These are phyloP conservation scores for human DNA, from an alignment of 2,113 vertebrate species.

Conservation along the genomic window DNA sequence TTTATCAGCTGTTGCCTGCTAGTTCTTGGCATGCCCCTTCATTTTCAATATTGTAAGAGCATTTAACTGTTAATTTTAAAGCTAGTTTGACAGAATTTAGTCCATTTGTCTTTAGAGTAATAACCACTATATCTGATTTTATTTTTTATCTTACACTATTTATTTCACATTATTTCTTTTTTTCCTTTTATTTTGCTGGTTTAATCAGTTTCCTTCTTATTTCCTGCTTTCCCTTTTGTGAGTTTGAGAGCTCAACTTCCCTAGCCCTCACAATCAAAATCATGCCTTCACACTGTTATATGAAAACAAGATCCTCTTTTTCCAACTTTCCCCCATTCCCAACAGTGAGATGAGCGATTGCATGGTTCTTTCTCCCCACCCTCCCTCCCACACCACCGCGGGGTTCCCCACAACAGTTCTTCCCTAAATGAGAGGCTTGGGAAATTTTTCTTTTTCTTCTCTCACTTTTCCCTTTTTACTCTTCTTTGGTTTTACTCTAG, in stretches of 20 bases:
- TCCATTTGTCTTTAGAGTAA: background rate
- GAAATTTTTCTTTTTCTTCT: background rate
- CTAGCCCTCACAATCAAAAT: background rate
- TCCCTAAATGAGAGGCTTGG: background rate
- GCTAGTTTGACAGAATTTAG: background rate
- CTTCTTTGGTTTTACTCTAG: background rate
- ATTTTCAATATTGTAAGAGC: background rate
- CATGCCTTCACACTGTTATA: background rate
- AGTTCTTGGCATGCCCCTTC: background rate
- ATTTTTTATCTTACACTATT: background rate
- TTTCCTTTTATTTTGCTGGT: background rate
- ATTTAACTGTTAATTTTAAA: background rate
- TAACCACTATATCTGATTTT: background rate
- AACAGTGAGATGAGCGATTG: too few relatives aligned
- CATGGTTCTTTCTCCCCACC: background rate
- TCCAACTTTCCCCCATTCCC: background rate
- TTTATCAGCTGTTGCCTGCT: background rate
- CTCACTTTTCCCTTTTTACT: too few relatives aligned
- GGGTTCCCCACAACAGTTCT: background rate
- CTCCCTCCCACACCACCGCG: rapidly evolving
- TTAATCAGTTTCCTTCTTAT: background rate
- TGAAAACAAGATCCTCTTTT: background rate
- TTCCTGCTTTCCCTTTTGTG: background rate
- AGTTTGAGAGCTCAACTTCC: background rate
- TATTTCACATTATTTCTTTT: background rate